A percentile compares a stretch with the other conserved stretches of the same genome.
Conservation (phyloP, 2,888 invertebrate species). For the Troides helena region DNA sequence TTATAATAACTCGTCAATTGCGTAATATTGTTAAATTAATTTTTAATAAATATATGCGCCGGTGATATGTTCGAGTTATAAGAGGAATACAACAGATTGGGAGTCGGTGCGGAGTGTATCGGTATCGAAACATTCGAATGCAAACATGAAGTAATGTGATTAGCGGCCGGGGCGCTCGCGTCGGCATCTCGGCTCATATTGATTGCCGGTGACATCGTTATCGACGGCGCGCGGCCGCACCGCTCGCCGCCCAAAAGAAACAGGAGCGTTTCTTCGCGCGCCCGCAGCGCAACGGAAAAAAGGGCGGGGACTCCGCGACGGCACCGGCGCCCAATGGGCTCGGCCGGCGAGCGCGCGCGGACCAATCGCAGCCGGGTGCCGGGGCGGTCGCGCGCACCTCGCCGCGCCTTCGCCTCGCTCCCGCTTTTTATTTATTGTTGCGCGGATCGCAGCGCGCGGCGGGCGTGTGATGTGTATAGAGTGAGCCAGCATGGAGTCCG, state of each 20-base stretch:
- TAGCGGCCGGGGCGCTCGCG: constrained; percentile 36
- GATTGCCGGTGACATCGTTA: constrained; percentile 84
- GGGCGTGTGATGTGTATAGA: constrained; percentile 79
- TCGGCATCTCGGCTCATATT: constrained; percentile 77
- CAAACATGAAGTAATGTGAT: constrained; percentile 23
- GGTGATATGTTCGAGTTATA: constrained; percentile 7
- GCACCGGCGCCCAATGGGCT: constrained; percentile 61
- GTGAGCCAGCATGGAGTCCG: constrained; percentile 77
- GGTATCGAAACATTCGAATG: constrained; percentile 28
- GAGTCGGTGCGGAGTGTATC: constrained; percentile 2
- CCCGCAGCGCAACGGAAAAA: constrained; percentile 74
- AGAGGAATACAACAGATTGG: background rate
- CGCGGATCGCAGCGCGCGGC: constrained; percentile 84
- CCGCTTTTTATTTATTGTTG: constrained; percentile 87
- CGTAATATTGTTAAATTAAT: constrained; percentile 9
- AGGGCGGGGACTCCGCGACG: constrained; percentile 72
- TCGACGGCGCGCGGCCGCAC: constrained; percentile 70
- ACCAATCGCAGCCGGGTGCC: constrained; percentile 69
- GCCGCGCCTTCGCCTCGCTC: constrained; percentile 79
- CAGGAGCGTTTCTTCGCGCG: constrained; percentile 81
- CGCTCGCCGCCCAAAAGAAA: constrained; percentile 80
- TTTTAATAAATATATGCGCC: constrained; percentile 10
- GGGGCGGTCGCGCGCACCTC: constrained; percentile 75
- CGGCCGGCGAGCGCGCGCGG: constrained; percentile 46
- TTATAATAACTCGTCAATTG: constrained; percentile 3